Evolutionary conservation across 2,797 vertebrate genomes (phyloP), one percentile per base, ranked within the genome.

Genomic region (Psittacula derbiana): DNA sequence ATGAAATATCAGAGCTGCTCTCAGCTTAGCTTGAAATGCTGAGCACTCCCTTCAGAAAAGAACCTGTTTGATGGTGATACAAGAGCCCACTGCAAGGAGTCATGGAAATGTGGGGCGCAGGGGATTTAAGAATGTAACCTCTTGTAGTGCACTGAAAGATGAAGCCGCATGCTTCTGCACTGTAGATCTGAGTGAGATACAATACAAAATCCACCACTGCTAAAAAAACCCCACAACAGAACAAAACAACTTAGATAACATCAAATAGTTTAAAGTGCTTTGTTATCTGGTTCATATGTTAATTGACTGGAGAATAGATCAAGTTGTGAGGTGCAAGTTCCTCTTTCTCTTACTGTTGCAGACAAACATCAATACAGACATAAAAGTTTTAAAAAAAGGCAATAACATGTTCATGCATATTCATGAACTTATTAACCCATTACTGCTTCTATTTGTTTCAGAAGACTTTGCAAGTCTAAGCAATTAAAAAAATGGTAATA

Each of bases 401-500:
- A 91, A 24, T 93, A 92, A 69, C 52, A 70, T 93, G 30, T 82
- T 82, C 71, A 47, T 95, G 78, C 64, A 76, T 95, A 95, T 86
- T 93, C 85, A 91, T 96, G 31, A 91, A 81, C 18, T 93, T 95
- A 67, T 96, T 96, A 96, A 74, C 58, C 75, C 64, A 11, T 72
- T 86, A 62, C 30, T 88, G 25, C 20, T 75, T 75, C 12, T 55
- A 31, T 85, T 92, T 92, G 9, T 86, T 92, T 95, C 80, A 93
- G 88, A 95, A 97, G 91, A 75, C 67, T 90, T 81, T 88, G 25
- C 79, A 97, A 91, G 60, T 78, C 46, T 79, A 70, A 93, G 78
- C 85, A 95, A 92, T 96, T 96, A 86, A 93, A 88, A 88, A 96
- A 95, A 91, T 92, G 24, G 76, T 88, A 82, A 80, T 36, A 88